Evolutionary conservation across 2,797 vertebrate species (phyloP), one percentile per base, ranked within the genome.

Genomic region (Erithacus rubecula): DNA sequence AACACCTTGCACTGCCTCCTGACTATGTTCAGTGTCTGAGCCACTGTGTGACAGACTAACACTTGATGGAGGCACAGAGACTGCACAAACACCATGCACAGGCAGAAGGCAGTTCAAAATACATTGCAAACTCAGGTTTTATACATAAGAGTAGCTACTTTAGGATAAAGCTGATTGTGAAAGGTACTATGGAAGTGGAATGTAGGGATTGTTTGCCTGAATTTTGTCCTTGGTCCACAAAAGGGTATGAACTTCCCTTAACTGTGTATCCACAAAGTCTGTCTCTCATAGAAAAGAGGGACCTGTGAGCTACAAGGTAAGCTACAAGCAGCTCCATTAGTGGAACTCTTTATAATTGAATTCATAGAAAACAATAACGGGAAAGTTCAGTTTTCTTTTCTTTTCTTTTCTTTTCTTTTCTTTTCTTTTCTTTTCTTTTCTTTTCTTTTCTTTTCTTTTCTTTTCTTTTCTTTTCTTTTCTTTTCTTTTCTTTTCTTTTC

Each of bases 31-130:
- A 49, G 2, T n/a, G 37, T 14, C 53, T 44, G 23, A 63, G 67
- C 9, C 3, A 10, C 43, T 55, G 32, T 1, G 1, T 30, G 22
- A 26, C 34, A 60, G 15, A n/a, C 5, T 5, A 30, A 27, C 8
- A 12, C 8, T 15, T 67, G 34, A 43, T 23, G 16, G 21, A 36
- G 13, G 12, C 37, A n/a, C 32, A 47, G 20, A 55, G 29, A 34
- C 15, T 44, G 5, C 69, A 10, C 5, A 4, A 47, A 49, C 8
- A 46, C 21, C 7, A 18, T 43, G 9, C 20, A 23, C 7, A 20
- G 13, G 8, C 41, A 85, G 53, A 72, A 63, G 13, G 14, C 2
- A 59, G 23, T 52, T 75, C 32, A 64, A 90, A 80, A 32, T 15
- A 32, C 4, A 13, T 11, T 11, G 2, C 1, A 84, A 24, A 39